Percentiles rank a stretch among this genome's conserved stretches.
Conservation (phyloP, 37 sponge, comb jelly and placozoan species). For the Mnemiopsis leidyi region DNA sequence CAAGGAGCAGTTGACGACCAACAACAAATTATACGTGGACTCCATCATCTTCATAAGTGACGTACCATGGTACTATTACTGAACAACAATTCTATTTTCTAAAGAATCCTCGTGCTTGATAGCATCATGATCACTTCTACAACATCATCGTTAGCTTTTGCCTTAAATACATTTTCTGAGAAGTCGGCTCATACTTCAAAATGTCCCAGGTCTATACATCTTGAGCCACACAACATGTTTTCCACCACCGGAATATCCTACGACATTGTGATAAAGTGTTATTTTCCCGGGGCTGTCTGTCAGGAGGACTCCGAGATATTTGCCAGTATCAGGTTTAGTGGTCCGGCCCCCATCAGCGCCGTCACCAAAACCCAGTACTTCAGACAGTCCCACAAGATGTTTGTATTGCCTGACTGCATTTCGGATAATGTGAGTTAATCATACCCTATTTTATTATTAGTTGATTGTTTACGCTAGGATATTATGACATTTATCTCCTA, state of each 20-base stretch:
- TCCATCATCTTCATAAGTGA: neutral
- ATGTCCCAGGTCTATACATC: neutral
- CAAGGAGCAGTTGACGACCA: neutral
- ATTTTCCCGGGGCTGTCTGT: neutral
- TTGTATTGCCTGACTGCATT: neutral
- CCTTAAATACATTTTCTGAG: too few species aligned
- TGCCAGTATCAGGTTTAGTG: neutral
- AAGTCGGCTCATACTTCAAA: too few species aligned
- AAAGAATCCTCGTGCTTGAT: too few species aligned
- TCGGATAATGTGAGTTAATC: slow-evolving; percentile 1
- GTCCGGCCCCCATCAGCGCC: neutral
- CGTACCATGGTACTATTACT: slow-evolving; percentile 23
- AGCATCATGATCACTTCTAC: too few species aligned
- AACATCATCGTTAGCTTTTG: too few species aligned
- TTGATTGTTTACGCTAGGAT: too few species aligned
- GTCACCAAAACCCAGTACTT: neutral
- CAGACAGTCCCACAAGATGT: neutral
- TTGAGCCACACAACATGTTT: neutral
- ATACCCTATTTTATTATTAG: too few species aligned
- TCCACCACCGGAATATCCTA: neutral
- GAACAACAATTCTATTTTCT: too few species aligned
- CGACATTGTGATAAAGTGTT: neutral
- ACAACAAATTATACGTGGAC: neutral
- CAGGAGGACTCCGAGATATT: neutral
- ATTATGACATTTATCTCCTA: too few species aligned